These are phyloP conservation scores for Plagodis pulveraria DNA, from an alignment of 2,888 invertebrate species.

Conservation along the genomic window DNA sequence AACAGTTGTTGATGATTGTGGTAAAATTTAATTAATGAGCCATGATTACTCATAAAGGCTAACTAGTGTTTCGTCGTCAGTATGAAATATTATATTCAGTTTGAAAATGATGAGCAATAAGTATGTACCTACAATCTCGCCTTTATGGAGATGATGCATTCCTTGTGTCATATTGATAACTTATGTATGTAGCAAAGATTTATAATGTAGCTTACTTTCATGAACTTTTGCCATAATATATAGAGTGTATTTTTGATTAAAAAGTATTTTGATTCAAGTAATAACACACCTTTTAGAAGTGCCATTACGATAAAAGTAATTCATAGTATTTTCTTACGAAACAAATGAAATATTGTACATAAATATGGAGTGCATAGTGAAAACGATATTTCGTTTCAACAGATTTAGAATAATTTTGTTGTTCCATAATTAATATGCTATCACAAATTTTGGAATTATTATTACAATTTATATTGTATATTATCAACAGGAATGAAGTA, in stretches of 20 bases:
- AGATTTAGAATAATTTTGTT: too few species aligned
- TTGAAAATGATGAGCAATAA: conserved; percentile 25
- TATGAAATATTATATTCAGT: not conserved
- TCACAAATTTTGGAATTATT: not conserved
- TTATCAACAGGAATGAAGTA: conserved; percentile 1
- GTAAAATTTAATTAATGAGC: too few species aligned
- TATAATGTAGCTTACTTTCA: conserved; percentile 25
- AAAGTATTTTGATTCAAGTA: conserved; percentile 19
- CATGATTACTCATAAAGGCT: too few species aligned
- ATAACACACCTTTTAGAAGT: conserved; percentile 67
- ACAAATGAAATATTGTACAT: conserved; percentile 3
- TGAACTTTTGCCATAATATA: conserved; percentile 32
- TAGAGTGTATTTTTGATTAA: conserved; percentile 36
- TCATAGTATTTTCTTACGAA: conserved; percentile 76
- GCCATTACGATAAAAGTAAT: conserved; percentile 68
- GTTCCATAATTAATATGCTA: too few species aligned
- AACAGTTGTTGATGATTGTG: too few species aligned
- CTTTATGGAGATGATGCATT: conserved; percentile 1
- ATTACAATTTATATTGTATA: conserved; percentile 14
- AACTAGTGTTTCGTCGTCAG: too few species aligned
- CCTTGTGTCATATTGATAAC: conserved; percentile 20
- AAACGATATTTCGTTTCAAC: too few species aligned
- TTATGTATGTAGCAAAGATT: conserved; percentile 31
- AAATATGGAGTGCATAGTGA: conserved; percentile 1
- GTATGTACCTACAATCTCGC: conserved; percentile 31